Evolutionary conservation across 2,797 vertebrate species (phyloP).

Genomic region (Darevskia mixta): DNA sequence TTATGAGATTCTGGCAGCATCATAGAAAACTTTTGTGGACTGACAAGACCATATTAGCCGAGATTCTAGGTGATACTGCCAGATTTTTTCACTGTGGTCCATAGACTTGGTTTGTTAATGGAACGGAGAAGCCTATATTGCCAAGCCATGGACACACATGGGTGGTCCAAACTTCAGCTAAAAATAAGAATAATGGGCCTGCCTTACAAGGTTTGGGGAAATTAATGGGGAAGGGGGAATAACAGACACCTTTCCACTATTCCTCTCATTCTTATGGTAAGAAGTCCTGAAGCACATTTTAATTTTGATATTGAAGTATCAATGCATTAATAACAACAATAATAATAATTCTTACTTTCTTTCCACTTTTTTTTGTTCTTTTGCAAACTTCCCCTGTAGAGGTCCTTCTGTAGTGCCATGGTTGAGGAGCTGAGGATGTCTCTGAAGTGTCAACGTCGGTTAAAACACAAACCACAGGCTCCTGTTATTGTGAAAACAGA

Average conservation of each 20-base stretch:
- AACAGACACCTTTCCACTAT: no score
- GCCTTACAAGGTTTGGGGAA: not conserved
- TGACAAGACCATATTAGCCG: slow-evolving; percentile 10
- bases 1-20: slow-evolving; percentile 51
- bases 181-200: not conserved
- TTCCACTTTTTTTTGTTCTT: slow-evolving; percentile 35
- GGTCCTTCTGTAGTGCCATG: slow-evolving; percentile 99
- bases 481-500: slow-evolving; percentile 97
- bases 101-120: not conserved
- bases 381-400: slow-evolving; percentile 80
- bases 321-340: not conserved
- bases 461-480: slow-evolving; percentile 98
- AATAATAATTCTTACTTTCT: slow-evolving; percentile 49
- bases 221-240: not conserved
- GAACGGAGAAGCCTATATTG: not conserved
- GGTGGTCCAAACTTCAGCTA: not conserved
- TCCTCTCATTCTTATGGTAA: not conserved
- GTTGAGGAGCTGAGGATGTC: slow-evolving; percentile 97
- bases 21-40: slow-evolving; percentile 49
- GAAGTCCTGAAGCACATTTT: not conserved
- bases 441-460: slow-evolving; percentile 96
- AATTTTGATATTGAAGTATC: not conserved
- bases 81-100: slow-evolving; percentile 15
- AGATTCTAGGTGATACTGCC: slow-evolving; percentile 15
- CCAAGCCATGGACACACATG: not conserved